These are phyloP conservation scores for Dendrocincla tyrannina DNA, from an alignment of 2,797 vertebrate genomes.

Conservation along the genomic window DNA sequence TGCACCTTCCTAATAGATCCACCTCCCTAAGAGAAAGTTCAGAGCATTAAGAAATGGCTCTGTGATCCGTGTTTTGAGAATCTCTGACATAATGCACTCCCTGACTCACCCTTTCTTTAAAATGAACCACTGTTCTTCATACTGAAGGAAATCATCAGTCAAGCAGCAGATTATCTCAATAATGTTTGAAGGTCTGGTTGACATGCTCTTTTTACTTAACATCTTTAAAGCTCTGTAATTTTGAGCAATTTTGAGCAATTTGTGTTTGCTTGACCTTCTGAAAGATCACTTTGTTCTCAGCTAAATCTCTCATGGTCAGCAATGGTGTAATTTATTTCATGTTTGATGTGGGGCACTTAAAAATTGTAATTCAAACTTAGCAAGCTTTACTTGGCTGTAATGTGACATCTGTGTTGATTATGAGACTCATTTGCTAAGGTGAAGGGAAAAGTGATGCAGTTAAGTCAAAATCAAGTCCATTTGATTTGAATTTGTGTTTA, in stretches of 20 bases:
- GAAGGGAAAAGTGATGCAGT: not conserved
- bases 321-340: not conserved
- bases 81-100: not conserved
- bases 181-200: conserved; percentile 1
- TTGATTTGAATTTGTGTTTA: not conserved
- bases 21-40: not conserved
- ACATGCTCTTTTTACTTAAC: not conserved
- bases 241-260: not conserved
- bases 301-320: not conserved
- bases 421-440: not conserved
- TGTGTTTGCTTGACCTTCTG: conserved; percentile 37
- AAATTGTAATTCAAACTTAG: not conserved
- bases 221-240: conserved; percentile 23
- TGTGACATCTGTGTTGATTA: not conserved
- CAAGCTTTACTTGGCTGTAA: not conserved
- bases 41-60: not conserved
- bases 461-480: not conserved
- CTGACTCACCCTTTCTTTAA: not conserved
- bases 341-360: not conserved
- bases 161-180: not conserved
- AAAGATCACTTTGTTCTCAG: conserved; percentile 10
- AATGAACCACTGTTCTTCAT: not conserved
- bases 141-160: not conserved
- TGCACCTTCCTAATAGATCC: not conserved
- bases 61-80: not conserved